Evolutionary conservation across 2,888 invertebrate species (phyloP).

Genomic region (Leptopilina syphax): DNA sequence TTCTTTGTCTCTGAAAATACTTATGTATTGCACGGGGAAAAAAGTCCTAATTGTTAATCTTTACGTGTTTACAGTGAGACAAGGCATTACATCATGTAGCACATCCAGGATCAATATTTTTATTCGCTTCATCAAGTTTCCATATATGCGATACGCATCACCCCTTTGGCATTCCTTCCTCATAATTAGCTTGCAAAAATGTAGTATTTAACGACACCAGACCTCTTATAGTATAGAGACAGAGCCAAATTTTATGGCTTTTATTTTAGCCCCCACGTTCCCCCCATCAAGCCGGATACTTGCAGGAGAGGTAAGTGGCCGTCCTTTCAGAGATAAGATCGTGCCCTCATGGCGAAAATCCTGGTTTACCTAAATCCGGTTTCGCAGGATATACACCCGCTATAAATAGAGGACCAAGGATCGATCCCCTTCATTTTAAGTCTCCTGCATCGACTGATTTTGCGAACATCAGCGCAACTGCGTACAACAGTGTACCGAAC

Average conservation of each 20-base stretch:
- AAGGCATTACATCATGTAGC: constrained; percentile 22
- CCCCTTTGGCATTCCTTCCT: constrained; percentile 32
- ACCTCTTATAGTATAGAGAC: constrained; percentile 23
- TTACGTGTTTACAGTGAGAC: background rate
- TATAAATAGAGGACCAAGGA: constrained; percentile 31
- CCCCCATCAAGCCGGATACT: constrained; percentile 35
- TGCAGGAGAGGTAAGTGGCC: constrained; percentile 34
- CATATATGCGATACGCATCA: constrained; percentile 28
- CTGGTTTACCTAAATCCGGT: constrained; percentile 39
- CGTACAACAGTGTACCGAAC: background rate
- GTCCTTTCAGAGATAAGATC: constrained; percentile 40
- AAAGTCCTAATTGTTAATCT: constrained; percentile 11
- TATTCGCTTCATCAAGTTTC: constrained; percentile 36
- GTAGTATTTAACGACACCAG: constrained; percentile 26
- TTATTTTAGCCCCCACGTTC: constrained; percentile 25
- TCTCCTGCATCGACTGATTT: constrained; percentile 14
- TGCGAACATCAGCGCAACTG: background rate
- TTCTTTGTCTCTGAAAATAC: background rate
- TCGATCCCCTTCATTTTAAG: constrained; percentile 7
- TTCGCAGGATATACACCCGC: constrained; percentile 8
- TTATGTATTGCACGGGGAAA: background rate
- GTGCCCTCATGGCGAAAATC: constrained; percentile 29
- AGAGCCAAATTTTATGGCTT: constrained; percentile 39
- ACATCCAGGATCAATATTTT: constrained; percentile 15
- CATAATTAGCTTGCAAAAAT: constrained; percentile 31